These are phyloP conservation scores for Phoeniculus purpureus DNA, from an alignment of 2,797 vertebrate genomes.

Conservation along the genomic window DNA sequence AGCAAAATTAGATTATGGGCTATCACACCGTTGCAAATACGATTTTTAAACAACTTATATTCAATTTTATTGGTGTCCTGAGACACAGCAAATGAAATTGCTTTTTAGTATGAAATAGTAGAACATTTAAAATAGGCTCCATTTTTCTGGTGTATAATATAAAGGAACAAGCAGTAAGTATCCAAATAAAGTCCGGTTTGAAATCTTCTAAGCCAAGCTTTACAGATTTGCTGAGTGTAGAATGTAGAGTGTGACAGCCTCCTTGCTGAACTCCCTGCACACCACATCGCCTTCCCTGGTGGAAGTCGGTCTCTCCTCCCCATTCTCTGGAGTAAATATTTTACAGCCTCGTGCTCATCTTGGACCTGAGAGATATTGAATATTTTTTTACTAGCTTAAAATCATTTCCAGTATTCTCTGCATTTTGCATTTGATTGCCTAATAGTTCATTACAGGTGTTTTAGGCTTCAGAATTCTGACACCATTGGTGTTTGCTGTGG, in stretches of 20 bases:
- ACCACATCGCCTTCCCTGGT: background rate
- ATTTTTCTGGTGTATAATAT: background rate
- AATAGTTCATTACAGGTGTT: slow-evolving; percentile 5
- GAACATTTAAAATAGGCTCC: slow-evolving; percentile 9
- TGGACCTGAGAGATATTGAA: slow-evolving; percentile 38
- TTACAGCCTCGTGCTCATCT: slow-evolving; percentile 36
- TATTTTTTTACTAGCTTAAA: slow-evolving; percentile 43
- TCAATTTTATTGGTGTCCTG: slow-evolving; percentile 24
- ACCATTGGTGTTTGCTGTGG: background rate
- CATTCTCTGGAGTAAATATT: slow-evolving; percentile 50
- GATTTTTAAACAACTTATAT: background rate
- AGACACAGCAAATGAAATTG: slow-evolving; percentile 33
- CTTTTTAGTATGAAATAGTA: slow-evolving; percentile 43
- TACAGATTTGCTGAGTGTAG: background rate
- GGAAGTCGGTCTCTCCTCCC: slow-evolving; percentile 11
- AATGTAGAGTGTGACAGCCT: background rate
- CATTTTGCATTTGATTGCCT: slow-evolving; percentile 34
- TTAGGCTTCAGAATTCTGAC: background rate
- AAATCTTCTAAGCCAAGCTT: slow-evolving; percentile 22
- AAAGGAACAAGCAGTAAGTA: slow-evolving; percentile 38
- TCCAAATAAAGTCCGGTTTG: slow-evolving; percentile 11
- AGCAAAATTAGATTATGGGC: background rate
- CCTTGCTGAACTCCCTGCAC: background rate
- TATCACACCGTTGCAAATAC: background rate
- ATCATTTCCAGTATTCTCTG: slow-evolving; percentile 35